Percentiles rank a stretch among this genome's conserved stretches.
Conservation (phyloP, 2,113 vertebrate genomes). For the Larimichthys crocea region DNA sequence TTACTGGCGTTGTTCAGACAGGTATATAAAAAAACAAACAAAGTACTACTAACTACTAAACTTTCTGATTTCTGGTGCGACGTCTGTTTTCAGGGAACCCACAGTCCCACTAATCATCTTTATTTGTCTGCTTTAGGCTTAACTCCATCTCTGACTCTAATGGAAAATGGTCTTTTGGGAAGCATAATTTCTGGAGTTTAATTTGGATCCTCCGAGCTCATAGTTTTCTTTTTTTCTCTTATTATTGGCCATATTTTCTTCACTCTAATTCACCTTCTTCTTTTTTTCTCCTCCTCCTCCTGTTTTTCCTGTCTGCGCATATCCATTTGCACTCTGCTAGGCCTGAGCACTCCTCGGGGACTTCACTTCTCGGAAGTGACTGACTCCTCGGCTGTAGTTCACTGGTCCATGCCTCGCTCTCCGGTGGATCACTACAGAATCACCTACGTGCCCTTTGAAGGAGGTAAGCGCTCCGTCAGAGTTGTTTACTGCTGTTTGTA, state of each 20-base stretch:
- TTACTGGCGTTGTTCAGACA: constrained; percentile 90
- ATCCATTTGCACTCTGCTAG: constrained; percentile 71
- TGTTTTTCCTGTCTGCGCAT: constrained; percentile 22
- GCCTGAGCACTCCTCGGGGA: constrained; percentile 88
- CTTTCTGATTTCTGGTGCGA: not conserved
- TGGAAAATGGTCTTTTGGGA: constrained; percentile 19
- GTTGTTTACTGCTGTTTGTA: not conserved
- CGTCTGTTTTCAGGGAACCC: constrained; percentile 2
- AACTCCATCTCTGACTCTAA: constrained; percentile 14
- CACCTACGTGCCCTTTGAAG: constrained; percentile 86
- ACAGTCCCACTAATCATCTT: constrained; percentile 35
- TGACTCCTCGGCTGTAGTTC: constrained; percentile 88
- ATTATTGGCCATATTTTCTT: not conserved
- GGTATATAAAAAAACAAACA: constrained; percentile 80
- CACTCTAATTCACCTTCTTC: not conserved
- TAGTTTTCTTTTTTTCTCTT: not conserved
- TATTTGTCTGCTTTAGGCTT: constrained; percentile 37
- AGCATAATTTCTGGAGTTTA: not conserved
- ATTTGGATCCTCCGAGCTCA: constrained; percentile 1
- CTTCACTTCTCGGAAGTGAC: constrained; percentile 92
- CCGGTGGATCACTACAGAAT: constrained; percentile 89
- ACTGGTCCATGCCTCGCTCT: constrained; percentile 86
- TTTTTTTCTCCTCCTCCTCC: not conserved
- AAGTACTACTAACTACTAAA: constrained; percentile 22
- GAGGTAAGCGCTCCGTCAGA: constrained; percentile 83